phyloP scores from a whole-genome alignment of 2,113 vertebrate species.

The Ciconia boyciana region DNA sequence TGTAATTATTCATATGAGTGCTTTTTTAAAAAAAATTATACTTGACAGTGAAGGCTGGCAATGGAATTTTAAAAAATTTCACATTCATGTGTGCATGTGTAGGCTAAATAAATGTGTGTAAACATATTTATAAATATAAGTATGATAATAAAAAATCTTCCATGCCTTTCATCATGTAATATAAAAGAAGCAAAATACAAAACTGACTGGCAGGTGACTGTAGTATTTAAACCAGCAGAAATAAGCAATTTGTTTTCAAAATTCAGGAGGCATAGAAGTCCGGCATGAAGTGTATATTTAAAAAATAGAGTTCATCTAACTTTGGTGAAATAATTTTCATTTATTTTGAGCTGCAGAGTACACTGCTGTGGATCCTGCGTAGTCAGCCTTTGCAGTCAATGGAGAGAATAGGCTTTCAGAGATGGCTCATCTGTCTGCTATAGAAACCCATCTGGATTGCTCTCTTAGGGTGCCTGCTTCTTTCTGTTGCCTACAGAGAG shows the following conservation, averaged over 20 bases:
- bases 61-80: neutral
- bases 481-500: neutral
- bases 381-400: constrained; percentile 20
- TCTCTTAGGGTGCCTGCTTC: neutral
- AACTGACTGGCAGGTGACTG: neutral
- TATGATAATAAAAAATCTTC: neutral
- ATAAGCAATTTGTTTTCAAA: neutral
- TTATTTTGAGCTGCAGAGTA: neutral
- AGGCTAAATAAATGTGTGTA: neutral
- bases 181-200: neutral
- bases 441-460: constrained; percentile 46
- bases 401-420: constrained; percentile 3
- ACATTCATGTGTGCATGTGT: neutral
- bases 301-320: neutral
- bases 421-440: constrained; percentile 40
- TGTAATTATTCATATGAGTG: neutral
- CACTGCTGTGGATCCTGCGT: neutral
- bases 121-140: neutral
- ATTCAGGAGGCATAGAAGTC: neutral
- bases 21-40: neutral
- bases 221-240: neutral
- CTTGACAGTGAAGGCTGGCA: neutral
- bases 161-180: neutral
- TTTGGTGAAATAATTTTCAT: neutral
- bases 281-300: neutral